Percentiles rank a stretch among this genome's conserved stretches.
Evolutionary conservation across 2,797 vertebrate species (phyloP).

Genomic region (Ctenopoma multispine): DNA sequence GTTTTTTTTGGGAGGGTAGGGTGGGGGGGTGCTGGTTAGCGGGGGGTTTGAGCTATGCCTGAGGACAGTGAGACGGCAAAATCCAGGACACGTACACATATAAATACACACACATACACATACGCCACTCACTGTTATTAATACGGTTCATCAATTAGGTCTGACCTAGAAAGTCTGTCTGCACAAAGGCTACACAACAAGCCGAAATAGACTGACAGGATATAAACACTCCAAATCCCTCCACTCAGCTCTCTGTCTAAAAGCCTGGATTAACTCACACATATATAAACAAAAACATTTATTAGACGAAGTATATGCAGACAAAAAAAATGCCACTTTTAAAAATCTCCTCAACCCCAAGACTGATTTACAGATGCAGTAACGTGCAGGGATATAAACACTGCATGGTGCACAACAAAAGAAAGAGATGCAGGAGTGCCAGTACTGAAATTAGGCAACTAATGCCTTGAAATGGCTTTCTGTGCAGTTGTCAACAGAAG

Average conservation of each 20-base stretch:
- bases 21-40: slow-evolving; percentile 1
- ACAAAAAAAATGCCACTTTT: slow-evolving; percentile 29
- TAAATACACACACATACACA: slow-evolving; percentile 24
- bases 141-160: slow-evolving; percentile 75
- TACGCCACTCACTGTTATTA: slow-evolving; percentile 65
- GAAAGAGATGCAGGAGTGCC: slow-evolving; percentile 14
- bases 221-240: slow-evolving; percentile 58
- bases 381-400: neutral
- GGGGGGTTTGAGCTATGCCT: slow-evolving; percentile 43
- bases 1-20: neutral
- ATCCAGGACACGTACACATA: slow-evolving; percentile 56
- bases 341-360: slow-evolving; percentile 9
- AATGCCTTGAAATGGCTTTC: slow-evolving; percentile 45
- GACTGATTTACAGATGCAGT: slow-evolving; percentile 26
- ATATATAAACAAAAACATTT: slow-evolving; percentile 44
- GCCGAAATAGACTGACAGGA: slow-evolving; percentile 53
- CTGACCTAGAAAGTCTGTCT: slow-evolving; percentile 82
- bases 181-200: slow-evolving; percentile 66
- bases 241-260: slow-evolving; percentile 51
- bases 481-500: slow-evolving; percentile 39
- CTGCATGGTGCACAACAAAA: slow-evolving; percentile 19
- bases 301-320: slow-evolving; percentile 24
- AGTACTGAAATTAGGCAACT: slow-evolving; percentile 28
- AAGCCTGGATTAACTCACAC: slow-evolving; percentile 69
- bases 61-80: slow-evolving; percentile 70